phyloP scores from a whole-genome alignment of 2,797 vertebrate species.

The Arrhamphus sclerolepis region DNA sequence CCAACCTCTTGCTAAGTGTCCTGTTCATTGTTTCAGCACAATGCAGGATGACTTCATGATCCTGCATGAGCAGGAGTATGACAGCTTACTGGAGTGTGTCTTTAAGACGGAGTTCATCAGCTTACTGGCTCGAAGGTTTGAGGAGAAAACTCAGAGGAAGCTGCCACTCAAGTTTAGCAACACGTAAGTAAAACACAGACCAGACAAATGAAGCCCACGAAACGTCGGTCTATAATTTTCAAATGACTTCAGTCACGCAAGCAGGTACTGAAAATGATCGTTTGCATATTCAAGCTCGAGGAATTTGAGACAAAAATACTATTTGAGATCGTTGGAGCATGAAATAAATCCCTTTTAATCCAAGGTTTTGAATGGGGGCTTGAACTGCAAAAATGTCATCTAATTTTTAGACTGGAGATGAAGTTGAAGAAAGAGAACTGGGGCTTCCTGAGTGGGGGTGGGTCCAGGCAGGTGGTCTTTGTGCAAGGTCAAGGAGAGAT shows the following conservation, averaged over 20 bases:
- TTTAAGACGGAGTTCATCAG: constrained; percentile 99
- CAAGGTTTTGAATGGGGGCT: background rate
- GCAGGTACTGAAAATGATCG: background rate
- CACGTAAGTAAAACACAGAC: constrained; percentile 84
- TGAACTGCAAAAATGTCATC: background rate
- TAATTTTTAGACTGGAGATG: constrained; percentile 87
- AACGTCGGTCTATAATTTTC: too few species aligned
- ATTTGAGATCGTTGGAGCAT: background rate
- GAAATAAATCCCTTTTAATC: background rate
- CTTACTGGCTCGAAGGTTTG: constrained; percentile 89
- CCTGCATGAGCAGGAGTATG: constrained; percentile 96
- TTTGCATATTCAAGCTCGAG: background rate
- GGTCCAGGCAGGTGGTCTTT: constrained; percentile 92
- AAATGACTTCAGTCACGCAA: too few species aligned
- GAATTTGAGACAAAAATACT: background rate
- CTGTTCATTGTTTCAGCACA: constrained; percentile 77
- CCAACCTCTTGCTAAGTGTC: background rate
- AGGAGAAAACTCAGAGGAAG: constrained; percentile 93
- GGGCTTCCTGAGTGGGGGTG: constrained; percentile 91
- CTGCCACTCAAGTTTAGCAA: constrained; percentile 96
- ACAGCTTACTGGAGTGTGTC: constrained; percentile 94
- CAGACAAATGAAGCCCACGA: too few species aligned
- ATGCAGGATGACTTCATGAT: constrained; percentile 96
- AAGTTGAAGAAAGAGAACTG: constrained; percentile 98
- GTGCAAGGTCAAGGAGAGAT: constrained; percentile 88